Conservation (phyloP, 2,113 vertebrate species). For the Platysteira castanea region DNA sequence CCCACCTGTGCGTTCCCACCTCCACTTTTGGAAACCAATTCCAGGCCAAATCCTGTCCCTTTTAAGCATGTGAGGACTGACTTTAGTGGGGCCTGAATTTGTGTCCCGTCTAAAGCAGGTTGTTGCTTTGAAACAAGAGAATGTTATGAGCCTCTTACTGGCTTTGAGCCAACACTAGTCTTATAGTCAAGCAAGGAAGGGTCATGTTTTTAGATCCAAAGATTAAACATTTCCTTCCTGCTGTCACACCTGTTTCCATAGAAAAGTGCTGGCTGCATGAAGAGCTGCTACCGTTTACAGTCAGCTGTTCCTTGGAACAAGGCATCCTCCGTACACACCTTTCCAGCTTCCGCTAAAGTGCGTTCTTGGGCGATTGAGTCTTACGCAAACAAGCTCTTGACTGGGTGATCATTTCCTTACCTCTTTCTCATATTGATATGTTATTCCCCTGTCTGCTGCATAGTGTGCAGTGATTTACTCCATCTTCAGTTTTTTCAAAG, state of each 20-base stretch:
- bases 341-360: not conserved
- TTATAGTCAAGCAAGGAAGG: not conserved
- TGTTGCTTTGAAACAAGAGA: not conserved
- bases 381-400: not conserved
- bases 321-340: not conserved
- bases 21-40: not conserved
- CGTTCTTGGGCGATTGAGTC: not conserved
- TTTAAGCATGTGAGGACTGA: not conserved
- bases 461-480: not conserved
- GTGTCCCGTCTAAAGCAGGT: not conserved
- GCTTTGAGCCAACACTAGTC: not conserved
- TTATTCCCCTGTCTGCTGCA: not conserved
- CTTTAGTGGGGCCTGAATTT: not conserved
- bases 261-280: not conserved
- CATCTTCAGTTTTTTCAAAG: not conserved
- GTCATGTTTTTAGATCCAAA: not conserved
- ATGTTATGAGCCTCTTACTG: not conserved
- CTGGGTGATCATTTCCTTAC: not conserved
- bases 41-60: not conserved
- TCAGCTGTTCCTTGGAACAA: not conserved
- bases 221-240: conserved; percentile 15
- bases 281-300: not conserved
- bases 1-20: not conserved
- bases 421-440: not conserved
- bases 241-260: not conserved